These are phyloP conservation scores for Aplocera efformata DNA, from an alignment of 2,888 invertebrate genomes.

Conservation along the genomic window DNA sequence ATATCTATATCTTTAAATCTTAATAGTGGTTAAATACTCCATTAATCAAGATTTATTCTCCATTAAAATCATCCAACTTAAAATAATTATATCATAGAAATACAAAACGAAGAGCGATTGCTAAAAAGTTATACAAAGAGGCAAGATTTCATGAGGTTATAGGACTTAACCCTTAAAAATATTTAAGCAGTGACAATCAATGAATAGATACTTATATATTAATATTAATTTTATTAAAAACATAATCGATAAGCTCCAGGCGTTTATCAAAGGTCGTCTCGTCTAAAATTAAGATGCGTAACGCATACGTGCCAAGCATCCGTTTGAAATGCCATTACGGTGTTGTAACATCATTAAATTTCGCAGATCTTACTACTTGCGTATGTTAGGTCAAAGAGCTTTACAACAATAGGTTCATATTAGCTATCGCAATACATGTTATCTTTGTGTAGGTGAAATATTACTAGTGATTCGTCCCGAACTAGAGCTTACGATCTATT, in stretches of 20 bases:
- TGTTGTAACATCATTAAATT: conserved; percentile 30
- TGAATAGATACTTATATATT: conserved; percentile 4
- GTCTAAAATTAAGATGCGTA: conserved; percentile 18
- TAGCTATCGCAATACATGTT: no score
- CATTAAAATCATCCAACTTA: no score
- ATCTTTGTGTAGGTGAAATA: no score
- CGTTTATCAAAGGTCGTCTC: conserved; percentile 29
- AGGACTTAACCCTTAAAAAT: conserved; percentile 21
- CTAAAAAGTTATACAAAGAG: conserved; percentile 38
- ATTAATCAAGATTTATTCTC: no score
- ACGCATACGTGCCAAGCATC: conserved; percentile 19
- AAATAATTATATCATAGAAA: no score
- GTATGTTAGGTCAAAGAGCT: no score
- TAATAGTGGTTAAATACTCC: no score
- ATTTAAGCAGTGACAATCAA: conserved; percentile 20
- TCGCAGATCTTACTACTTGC: no score
- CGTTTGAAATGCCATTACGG: conserved; percentile 33
- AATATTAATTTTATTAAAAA: conserved; percentile 22
- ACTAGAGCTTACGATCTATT: no score
- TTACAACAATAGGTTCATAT: no score
- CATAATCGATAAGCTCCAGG: conserved; percentile 33
- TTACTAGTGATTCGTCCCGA: no score
- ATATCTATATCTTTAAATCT: no score
- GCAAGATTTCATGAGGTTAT: conserved; percentile 32
- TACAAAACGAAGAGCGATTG: conserved; percentile 4